A percentile compares a stretch with the other conserved stretches of the same genome.
Evolutionary conservation across 2,113 vertebrate genomes (phyloP).

Genomic region (Nyctibius bracteatus): DNA sequence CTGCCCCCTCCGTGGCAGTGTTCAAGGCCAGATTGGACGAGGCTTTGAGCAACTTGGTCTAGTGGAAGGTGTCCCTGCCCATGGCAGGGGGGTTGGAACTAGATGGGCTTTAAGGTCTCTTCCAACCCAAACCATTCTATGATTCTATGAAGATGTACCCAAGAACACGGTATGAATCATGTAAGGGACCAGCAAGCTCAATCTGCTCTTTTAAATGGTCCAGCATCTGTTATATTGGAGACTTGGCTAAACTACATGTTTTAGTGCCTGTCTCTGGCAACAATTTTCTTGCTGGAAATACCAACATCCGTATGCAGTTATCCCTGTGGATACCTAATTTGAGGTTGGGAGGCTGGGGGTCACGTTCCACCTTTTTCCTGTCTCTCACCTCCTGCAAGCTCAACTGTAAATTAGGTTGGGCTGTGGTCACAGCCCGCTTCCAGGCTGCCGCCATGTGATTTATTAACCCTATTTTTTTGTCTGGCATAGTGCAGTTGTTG

Average conservation of each 20-base stretch:
- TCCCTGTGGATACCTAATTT: neutral
- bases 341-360: neutral
- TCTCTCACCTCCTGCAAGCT: neutral
- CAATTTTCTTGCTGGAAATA: neutral
- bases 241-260: neutral
- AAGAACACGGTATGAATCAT: neutral
- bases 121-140: too few relatives aligned
- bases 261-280: neutral
- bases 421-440: neutral
- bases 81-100: too few relatives aligned
- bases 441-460: neutral
- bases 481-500: rapidly evolving
- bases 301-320: neutral
- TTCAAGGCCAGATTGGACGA: too few relatives aligned
- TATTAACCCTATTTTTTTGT: neutral
- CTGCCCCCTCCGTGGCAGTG: too few relatives aligned
- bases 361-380: neutral
- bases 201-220: neutral
- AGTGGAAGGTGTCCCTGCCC: too few relatives aligned
- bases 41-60: too few relatives aligned
- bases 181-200: rapidly evolving
- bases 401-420: neutral
- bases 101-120: too few relatives aligned
- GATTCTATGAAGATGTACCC: too few relatives aligned
- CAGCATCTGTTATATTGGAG: neutral